These are phyloP conservation scores for Mus pahari DNA, from an alignment of 2,113 vertebrate species.

Conservation along the genomic window DNA sequence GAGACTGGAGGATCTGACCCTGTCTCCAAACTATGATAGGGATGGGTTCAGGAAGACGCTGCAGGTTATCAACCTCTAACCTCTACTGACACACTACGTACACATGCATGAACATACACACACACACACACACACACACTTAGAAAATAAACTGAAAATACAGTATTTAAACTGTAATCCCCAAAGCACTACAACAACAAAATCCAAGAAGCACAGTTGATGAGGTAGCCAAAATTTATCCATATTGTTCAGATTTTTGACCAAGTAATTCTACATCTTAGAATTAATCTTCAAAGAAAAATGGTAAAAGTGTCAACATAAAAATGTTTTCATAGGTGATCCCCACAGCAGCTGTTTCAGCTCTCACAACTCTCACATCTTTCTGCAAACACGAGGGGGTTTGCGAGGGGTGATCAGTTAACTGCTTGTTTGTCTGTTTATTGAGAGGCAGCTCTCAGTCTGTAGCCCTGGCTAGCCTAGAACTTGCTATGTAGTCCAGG, in stretches of 20 bases:
- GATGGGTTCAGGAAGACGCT: background rate
- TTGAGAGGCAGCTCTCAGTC: background rate
- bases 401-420: background rate
- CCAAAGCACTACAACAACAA: background rate
- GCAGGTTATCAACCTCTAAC: background rate
- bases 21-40: background rate
- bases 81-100: background rate
- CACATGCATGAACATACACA: background rate
- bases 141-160: background rate
- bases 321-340: background rate
- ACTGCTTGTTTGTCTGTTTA: background rate
- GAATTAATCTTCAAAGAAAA: constrained; percentile 47
- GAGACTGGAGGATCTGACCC: background rate
- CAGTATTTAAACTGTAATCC: background rate
- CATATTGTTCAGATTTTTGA: constrained; percentile 20
- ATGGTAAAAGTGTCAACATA: background rate
- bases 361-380: background rate
- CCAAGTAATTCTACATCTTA: background rate
- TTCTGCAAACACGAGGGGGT: background rate
- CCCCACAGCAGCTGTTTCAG: background rate
- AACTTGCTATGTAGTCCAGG: background rate
- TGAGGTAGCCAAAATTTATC: background rate
- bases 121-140: too few species aligned
- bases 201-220: background rate
- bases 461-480: background rate